Conservation (phyloP, 2,797 vertebrate species). For the Typhlichthys subterraneus region DNA sequence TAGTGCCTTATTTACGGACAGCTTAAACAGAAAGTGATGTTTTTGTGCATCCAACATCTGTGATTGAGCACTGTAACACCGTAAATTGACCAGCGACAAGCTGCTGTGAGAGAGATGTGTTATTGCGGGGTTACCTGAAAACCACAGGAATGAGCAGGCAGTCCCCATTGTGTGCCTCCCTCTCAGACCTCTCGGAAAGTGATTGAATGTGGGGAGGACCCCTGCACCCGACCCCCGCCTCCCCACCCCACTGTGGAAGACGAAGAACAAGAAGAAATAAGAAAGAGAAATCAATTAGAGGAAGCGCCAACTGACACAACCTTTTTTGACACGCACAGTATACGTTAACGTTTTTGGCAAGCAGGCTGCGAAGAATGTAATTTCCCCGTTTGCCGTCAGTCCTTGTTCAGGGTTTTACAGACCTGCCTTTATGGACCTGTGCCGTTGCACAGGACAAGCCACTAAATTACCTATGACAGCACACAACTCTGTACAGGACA, state of each 20-base stretch:
- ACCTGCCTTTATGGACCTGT: too few relatives aligned
- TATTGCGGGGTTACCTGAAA: slow-evolving; percentile 32
- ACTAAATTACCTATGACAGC: too few relatives aligned
- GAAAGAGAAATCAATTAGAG: slow-evolving; percentile 57
- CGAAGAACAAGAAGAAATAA: slow-evolving; percentile 43
- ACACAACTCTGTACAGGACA: too few relatives aligned
- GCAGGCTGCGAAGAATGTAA: slow-evolving; percentile 31
- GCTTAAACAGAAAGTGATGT: too few relatives aligned
- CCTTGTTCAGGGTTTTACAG: too few relatives aligned
- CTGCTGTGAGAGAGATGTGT: too few relatives aligned
- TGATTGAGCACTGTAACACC: too few relatives aligned
- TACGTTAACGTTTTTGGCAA: slow-evolving; percentile 37
- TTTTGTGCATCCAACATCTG: too few relatives aligned
- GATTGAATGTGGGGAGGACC: slow-evolving; percentile 67
- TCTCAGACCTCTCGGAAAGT: slow-evolving; percentile 57
- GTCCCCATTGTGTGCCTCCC: slow-evolving; percentile 60
- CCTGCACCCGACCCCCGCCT: slow-evolving; percentile 12
- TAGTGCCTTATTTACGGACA: too few relatives aligned
- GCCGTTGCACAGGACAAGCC: too few relatives aligned
- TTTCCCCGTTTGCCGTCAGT: slow-evolving; percentile 5
- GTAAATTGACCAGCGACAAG: too few relatives aligned
- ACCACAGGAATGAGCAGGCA: slow-evolving; percentile 41
- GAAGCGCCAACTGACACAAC: slow-evolving; percentile 63
- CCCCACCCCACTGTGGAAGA: slow-evolving; percentile 15
- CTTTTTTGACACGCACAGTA: slow-evolving; percentile 30